Conservation (phyloP, 2,888 invertebrate species). For the Sisyra terminalis region DNA sequence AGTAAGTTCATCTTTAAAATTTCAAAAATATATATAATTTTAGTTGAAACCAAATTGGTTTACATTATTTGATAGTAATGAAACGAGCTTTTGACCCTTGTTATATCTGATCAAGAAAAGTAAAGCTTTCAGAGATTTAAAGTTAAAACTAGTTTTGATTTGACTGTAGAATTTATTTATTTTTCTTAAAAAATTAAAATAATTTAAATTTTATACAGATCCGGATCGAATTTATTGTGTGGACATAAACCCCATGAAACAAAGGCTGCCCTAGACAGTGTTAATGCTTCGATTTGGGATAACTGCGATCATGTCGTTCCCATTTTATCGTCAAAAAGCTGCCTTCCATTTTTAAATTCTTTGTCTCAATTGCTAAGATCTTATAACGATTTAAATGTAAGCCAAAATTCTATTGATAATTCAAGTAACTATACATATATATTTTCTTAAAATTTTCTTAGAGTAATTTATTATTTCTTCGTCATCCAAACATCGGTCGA, state of each 20-base stretch:
- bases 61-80: too few species aligned
- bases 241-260: slow-evolving; percentile 22
- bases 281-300: slow-evolving; percentile 28
- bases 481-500: slow-evolving; percentile 20
- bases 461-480: slow-evolving; percentile 26
- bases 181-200: too few species aligned
- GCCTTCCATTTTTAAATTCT: slow-evolving; percentile 27
- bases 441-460: too few species aligned
- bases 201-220: slow-evolving; percentile 20
- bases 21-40: not conserved
- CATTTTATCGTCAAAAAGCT: slow-evolving; percentile 26
- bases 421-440: not conserved
- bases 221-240: slow-evolving; percentile 31
- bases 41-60: too few species aligned
- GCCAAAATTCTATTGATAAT: slow-evolving; percentile 3
- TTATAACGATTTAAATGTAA: slow-evolving; percentile 16
- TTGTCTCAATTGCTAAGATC: slow-evolving; percentile 19
- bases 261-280: slow-evolving; percentile 28
- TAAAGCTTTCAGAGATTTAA: too few species aligned
- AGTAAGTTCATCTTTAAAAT: slow-evolving; percentile 15
- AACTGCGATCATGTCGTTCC: slow-evolving; percentile 31
- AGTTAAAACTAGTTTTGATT: too few species aligned
- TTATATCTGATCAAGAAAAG: too few species aligned
- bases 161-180: too few species aligned
- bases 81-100: too few species aligned